Percentiles rank a stretch among this genome's conserved stretches.
phyloP scores from a whole-genome alignment of 2,797 vertebrate genomes.

The Hydrophis major region DNA sequence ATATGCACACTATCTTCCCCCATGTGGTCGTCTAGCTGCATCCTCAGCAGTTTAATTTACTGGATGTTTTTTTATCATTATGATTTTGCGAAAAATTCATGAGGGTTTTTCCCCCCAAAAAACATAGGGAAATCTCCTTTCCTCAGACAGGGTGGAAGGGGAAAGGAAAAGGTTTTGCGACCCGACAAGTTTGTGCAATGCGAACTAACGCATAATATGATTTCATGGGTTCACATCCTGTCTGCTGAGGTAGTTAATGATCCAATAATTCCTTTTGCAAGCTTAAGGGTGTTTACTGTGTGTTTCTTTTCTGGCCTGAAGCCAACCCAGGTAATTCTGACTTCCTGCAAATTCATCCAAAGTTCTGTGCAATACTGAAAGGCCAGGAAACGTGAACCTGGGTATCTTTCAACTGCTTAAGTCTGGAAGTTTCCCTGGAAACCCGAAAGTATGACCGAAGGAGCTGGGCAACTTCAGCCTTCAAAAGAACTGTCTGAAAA shows the following conservation, averaged over 20 bases:
- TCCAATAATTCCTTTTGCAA: background rate
- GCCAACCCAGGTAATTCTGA: background rate
- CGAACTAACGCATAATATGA: rapidly evolving
- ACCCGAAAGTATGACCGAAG: background rate
- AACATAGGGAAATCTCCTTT: background rate
- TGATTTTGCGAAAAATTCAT: slow-evolving; percentile 40
- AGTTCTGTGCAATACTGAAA: rapidly evolving
- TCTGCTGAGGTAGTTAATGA: slow-evolving; percentile 8
- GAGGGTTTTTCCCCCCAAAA: background rate
- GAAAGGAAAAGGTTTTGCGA: background rate
- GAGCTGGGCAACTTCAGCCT: background rate
- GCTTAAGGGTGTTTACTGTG: slow-evolving; percentile 10
- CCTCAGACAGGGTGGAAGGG: slow-evolving; percentile 2
- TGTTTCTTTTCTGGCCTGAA: slow-evolving; percentile 5
- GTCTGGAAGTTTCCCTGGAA: background rate
- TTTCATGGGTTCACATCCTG: background rate
- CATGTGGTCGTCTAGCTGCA: background rate
- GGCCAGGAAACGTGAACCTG: background rate
- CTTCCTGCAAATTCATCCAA: slow-evolving; percentile 7
- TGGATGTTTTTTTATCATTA: rapidly evolving
- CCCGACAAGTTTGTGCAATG: rapidly evolving
- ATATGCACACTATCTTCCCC: rapidly evolving
- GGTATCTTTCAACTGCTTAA: background rate
- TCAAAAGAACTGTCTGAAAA: background rate
- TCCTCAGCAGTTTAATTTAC: rapidly evolving